Base-by-base conservation (phyloP, 2,888 invertebrate genomes). In the Morinoia aosen region DNA sequence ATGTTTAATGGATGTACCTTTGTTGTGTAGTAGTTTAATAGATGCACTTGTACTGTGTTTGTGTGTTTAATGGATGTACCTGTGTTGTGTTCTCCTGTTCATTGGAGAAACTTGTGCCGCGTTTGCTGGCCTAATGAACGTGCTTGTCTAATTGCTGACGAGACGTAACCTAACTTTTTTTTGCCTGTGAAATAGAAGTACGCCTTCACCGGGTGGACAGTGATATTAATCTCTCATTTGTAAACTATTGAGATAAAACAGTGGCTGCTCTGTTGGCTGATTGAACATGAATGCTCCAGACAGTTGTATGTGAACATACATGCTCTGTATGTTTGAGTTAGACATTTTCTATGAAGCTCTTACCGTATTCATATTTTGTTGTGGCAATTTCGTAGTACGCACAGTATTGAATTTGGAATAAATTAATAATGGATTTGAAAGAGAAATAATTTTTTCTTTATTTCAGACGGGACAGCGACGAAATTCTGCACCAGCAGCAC, bases 381-480 rank as follows among this genome's bases (percentile, higher is more conserved):
- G 19, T 25, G 76, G 33, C 16, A 1, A 33, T 25, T 16, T 16
- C 25, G 33, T 33, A 33, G 25, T 33, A 33, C 25, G 19, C 76
- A 76, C 76, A 16, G 33, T 33, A 76, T 33, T 33, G 25, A 76
- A 76, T 33, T 48, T 48, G 5, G 48, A 33, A 3, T 19, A 1
- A 0, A 16, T 25, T 76, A 76, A 25, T 76, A 0, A 76, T 76
- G 33, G 8, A 19, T 25, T 19, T 10, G 76, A 3, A 33, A 76
- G 76, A 76, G 10, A 25, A 76, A 76, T 33, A 33, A 76, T 48
- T 48, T 76, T 33, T 25, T 25, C 8, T 1, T 76, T 76, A 33
- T 93, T 93, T 57, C 93, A 93, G 93, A 93, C 57, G 48, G 12
- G 57, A 93, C 48, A 57, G n/a, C 56, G 93, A 93, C n/a, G 93